Base-by-base conservation (phyloP, 2,113 vertebrate species). In the Polypterus senegalus region DNA sequence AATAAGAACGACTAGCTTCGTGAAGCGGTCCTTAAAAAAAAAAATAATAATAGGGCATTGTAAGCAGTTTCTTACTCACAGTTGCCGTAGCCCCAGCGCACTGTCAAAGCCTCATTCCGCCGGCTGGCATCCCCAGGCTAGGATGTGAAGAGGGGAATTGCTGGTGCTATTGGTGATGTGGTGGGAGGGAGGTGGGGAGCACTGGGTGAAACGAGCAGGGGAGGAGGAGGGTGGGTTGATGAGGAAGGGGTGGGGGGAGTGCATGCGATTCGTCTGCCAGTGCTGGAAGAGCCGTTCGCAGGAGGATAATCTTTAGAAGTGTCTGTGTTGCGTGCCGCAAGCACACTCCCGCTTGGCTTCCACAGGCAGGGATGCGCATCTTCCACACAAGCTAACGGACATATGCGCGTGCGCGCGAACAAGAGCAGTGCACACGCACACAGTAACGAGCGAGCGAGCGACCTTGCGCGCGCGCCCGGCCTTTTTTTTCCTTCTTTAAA, bases 81-180 rank as follows among this genome's bases (percentile, higher is more conserved):
- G 76, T 70, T 71, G 70, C 75, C 74, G 76, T 69, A 66, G 72
- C 74, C 77, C 76, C 74, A 73, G 67, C 69, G 73, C 70, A 64
- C 72, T 77, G 77, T 80, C 78, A 80, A 72, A 80, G 75, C 79
- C 62, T 74, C 75, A 72, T 80, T 76, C 77, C 79, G 72, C 76
- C 71, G 61, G 61, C 66, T 68, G 69, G 65, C 69, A 77, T 74
- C 69, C 70, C 67, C 54, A 65, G 70, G 67, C 57, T 68, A 63
- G 63, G 54, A 57, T 57, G 61, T 57, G 65, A 58, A 62, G 61
- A 8, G 54, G 54, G 61, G 60, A 46, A 59, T 66, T 62, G 49
- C 56, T 66, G 61, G 48, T 62, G 57, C 65, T 62, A 61, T 48
- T 54, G 61, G 59, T 58, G 65, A 52, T 66, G 61, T 62, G 57